Conservation (phyloP, 2,797 vertebrate genomes). For the Phaenicophaeus curvirostris region DNA sequence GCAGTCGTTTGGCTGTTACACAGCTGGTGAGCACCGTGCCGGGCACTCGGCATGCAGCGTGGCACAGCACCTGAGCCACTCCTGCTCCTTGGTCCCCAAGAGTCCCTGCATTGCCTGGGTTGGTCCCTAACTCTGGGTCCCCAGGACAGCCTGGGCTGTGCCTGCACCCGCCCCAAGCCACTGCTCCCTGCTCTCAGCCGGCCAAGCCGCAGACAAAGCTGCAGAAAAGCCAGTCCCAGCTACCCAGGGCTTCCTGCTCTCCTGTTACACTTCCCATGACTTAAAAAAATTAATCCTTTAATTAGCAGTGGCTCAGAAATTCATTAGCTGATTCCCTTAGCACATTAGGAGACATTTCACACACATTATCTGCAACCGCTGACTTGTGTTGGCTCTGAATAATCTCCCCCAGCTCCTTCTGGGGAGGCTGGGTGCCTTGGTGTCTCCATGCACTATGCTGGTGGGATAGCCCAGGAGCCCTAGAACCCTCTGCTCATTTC, state of each 20-base stretch:
- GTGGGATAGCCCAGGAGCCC: accelerated
- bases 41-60: too few relatives aligned
- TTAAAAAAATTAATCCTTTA: background rate
- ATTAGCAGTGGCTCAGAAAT: background rate
- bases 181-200: background rate
- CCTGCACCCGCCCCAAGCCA: accelerated
- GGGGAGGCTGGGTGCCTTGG: background rate
- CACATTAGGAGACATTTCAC: background rate
- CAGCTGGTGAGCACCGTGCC: too few relatives aligned
- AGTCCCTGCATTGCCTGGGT: background rate
- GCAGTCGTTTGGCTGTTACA: too few relatives aligned
- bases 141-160: accelerated
- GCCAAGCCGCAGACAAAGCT: background rate
- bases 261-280: background rate
- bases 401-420: accelerated
- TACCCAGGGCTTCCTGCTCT: background rate
- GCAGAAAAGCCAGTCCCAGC: accelerated
- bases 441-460: accelerated
- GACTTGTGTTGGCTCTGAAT: background rate
- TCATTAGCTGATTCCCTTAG: background rate
- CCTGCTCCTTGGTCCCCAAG: accelerated
- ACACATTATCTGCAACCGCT: background rate
- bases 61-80: too few relatives aligned
- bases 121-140: background rate
- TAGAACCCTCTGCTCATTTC: accelerated